These are phyloP conservation scores for Gobionotothen gibberifrons DNA, from an alignment of 2,797 vertebrate genomes.

Conservation along the genomic window DNA sequence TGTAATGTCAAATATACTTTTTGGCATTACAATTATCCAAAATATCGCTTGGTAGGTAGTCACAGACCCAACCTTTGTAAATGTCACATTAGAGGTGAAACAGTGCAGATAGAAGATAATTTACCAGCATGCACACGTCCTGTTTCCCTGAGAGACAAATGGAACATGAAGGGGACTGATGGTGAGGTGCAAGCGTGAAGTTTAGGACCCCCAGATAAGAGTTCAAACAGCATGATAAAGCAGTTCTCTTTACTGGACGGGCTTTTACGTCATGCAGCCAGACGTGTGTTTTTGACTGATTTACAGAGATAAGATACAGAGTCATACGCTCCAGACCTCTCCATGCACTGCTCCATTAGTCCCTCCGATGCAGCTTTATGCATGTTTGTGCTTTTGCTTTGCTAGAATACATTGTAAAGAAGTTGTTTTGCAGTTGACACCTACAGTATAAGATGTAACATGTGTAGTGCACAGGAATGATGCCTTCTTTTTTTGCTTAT, in stretches of 20 bases:
- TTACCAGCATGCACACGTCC: constrained; percentile 37
- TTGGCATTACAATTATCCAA: background rate
- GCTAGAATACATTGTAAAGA: background rate
- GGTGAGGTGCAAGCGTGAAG: constrained; percentile 65
- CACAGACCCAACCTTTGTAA: constrained; percentile 12
- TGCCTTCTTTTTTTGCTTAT: background rate
- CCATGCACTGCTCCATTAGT: constrained; percentile 10
- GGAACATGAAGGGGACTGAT: constrained; percentile 74
- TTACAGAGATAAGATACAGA: constrained; percentile 78
- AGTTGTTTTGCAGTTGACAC: background rate
- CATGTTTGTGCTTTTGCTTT: constrained; percentile 10
- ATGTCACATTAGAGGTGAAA: constrained; percentile 16
- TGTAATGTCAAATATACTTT: background rate
- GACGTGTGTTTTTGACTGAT: constrained; percentile 66
- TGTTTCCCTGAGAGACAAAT: constrained; percentile 50
- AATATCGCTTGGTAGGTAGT: constrained; percentile 17
- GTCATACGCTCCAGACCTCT: constrained; percentile 49
- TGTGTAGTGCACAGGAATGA: background rate
- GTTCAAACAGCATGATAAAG: constrained; percentile 77
- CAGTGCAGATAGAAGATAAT: constrained; percentile 15
- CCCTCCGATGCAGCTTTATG: background rate
- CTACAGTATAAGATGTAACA: background rate
- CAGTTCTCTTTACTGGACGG: constrained; percentile 60
- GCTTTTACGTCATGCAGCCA: constrained; percentile 70
- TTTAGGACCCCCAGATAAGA: constrained; percentile 78